Base-by-base conservation (phyloP, 2,113 vertebrate genomes). In the Carassius gibelio region DNA sequence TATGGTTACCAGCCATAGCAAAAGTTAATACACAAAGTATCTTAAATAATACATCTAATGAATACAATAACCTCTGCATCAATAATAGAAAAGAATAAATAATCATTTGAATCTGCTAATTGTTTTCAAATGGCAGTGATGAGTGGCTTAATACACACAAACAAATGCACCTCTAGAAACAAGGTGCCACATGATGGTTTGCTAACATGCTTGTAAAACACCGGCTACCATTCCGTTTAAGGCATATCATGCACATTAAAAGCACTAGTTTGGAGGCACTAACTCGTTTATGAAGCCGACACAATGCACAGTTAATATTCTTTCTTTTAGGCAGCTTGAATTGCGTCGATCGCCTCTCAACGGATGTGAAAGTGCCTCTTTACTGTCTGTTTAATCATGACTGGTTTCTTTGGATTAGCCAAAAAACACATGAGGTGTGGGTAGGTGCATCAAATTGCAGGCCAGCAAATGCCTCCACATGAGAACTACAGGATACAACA, bases 1-100 rank as follows among this genome's bases (percentile, higher is more conserved):
- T 94, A 98, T 99, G 97, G 98, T 96, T 96, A 96, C 97, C 97
- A 98, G 97, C 97, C 97, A 99, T 95, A 97, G 96, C 95, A 93
- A 82, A 75, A 94, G 95, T 96, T 96, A 96, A 96, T 95, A 97
- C 93, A 95, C 94, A 95, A 92, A 93, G 95, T 96, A 96, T 95
- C 95, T 96, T 97, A 98, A 99, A 97, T 97, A 96, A 95, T 94
- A 92, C 96, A 95, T 95, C 94, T 95, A 96, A 93, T 92, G 95
- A 93, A 91, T 92, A 91, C 77, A 93, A 94, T 90, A 89, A 95
- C 93, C 94, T 95, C 94, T 94, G 93, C 89, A 93, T 94, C 92
- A 94, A 91, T 83, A 91, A 91, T 90, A 92, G 93, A 92, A 91
- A 95, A 93, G 94, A 97, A 98, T 97, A 97, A 97, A 97, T 96